phyloP scores from a whole-genome alignment of 1,140 invertebrate species.

The Andrena cerasifolii region DNA sequence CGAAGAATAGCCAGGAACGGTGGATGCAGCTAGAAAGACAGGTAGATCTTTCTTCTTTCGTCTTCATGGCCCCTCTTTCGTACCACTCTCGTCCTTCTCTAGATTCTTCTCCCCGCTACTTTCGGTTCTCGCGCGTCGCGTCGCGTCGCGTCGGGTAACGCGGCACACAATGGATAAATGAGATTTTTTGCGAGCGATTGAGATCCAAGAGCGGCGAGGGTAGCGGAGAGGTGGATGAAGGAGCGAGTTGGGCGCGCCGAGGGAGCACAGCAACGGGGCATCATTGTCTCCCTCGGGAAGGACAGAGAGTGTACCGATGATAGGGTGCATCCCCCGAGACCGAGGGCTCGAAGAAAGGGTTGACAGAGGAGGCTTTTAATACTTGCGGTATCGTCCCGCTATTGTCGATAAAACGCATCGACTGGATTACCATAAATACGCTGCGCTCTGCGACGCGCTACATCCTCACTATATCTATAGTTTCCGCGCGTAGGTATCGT shows the following conservation, averaged over 20 bases:
- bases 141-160: slow-evolving; percentile 72
- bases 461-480: slow-evolving; percentile 30
- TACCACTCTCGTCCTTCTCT: slow-evolving; percentile 21
- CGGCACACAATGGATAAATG: slow-evolving; percentile 80
- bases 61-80: background rate
- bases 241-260: slow-evolving; percentile 47
- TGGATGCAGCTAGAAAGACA: background rate
- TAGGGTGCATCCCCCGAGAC: slow-evolving; percentile 79
- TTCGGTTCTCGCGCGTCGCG: slow-evolving; percentile 48
- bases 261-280: slow-evolving; percentile 63
- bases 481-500: slow-evolving; percentile 3
- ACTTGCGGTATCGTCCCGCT: slow-evolving; percentile 73
- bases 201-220: slow-evolving; percentile 73
- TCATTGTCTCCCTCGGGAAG: slow-evolving; percentile 78
- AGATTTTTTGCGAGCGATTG: slow-evolving; percentile 81
- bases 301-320: slow-evolving; percentile 77
- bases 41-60: background rate
- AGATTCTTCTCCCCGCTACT: slow-evolving; percentile 39
- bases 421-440: slow-evolving; percentile 77
- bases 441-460: slow-evolving; percentile 16
- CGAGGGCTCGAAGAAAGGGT: slow-evolving; percentile 77
- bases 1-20: slow-evolving; percentile 10
- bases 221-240: slow-evolving; percentile 48
- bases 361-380: slow-evolving; percentile 80
- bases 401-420: slow-evolving; percentile 80